Evolutionary conservation across 1,140 invertebrate species (phyloP).

Genomic region (Drosophila kanapiae): DNA sequence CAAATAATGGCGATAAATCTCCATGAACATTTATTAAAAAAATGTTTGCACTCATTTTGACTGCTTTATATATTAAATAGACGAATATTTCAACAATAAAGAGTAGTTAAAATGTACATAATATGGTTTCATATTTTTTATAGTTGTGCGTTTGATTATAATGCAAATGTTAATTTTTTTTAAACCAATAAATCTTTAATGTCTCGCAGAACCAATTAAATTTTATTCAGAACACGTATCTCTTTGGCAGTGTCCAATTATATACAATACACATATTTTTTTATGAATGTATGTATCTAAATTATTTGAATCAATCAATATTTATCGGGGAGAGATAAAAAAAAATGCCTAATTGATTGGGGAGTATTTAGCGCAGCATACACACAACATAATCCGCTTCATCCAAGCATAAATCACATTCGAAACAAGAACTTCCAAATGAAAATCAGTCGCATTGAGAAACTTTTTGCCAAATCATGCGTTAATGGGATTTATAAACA

Average conservation of each 20-base stretch:
- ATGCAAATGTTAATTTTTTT: not conserved
- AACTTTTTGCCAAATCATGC: constrained; percentile 50
- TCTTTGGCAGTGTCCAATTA: not conserved
- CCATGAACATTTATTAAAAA: not conserved
- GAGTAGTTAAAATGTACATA: not conserved
- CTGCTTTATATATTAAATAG: not conserved
- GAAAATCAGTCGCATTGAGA: constrained; percentile 29
- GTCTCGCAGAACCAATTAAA: not conserved
- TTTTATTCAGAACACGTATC: not conserved
- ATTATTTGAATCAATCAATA: constrained; percentile 1
- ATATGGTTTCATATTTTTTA: not conserved
- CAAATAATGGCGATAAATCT: not conserved
- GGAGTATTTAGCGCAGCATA: constrained; percentile 19
- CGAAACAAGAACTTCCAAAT: constrained; percentile 15
- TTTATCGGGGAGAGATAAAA: not conserved
- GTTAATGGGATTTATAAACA: constrained; percentile 48
- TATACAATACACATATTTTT: not conserved
- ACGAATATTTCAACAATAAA: not conserved
- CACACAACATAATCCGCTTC: not conserved
- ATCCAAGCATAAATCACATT: constrained; percentile 22
- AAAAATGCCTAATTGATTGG: constrained; percentile 19
- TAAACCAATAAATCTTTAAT: not conserved
- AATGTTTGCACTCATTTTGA: not conserved
- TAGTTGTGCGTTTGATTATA: too few relatives aligned
- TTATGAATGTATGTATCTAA: not conserved